Conservation (phyloP, 1,140 invertebrate genomes). For the Ips typographus region DNA sequence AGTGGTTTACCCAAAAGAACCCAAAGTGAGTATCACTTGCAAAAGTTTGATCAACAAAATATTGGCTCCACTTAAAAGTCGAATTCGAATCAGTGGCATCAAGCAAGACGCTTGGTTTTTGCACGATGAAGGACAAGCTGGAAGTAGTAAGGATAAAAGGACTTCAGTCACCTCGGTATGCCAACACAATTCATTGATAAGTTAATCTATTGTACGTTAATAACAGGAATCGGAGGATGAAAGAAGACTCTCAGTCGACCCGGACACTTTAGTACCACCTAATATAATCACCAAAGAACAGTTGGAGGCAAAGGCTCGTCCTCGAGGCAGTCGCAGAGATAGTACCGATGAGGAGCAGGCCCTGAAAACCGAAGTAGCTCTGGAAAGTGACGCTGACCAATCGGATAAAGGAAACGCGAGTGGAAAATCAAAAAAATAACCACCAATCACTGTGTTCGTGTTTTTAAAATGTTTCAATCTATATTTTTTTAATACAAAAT, state of each 20-base stretch:
- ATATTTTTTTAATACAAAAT: too few species aligned
- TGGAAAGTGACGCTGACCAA: conserved; percentile 18
- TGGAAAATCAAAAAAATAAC: conserved; percentile 20
- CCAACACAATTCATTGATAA: too few species aligned
- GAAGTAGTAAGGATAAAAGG: conserved; percentile 34
- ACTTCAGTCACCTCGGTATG: background rate
- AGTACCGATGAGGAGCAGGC: conserved; percentile 43
- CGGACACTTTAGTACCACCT: conserved; percentile 29
- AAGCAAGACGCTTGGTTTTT: conserved; percentile 63
- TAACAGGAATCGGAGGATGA: conserved; percentile 26
- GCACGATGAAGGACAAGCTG: conserved; percentile 39
- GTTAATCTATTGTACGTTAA: too few species aligned
- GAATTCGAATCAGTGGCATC: conserved; percentile 64
- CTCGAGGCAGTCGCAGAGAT: conserved; percentile 26
- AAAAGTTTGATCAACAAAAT: conserved; percentile 69
- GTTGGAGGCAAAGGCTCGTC: conserved; percentile 40
- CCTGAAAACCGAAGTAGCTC: conserved; percentile 25
- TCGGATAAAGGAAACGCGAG: conserved; percentile 14
- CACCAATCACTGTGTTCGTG: background rate
- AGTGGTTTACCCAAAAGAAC: conserved; percentile 68
- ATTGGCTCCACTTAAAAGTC: conserved; percentile 63
- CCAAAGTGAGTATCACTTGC: conserved; percentile 63
- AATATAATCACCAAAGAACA: conserved; percentile 45
- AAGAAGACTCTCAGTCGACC: conserved; percentile 23
- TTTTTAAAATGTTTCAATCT: background rate